Conservation (phyloP, 2,797 vertebrate genomes). For the Cheirogaleus major region DNA sequence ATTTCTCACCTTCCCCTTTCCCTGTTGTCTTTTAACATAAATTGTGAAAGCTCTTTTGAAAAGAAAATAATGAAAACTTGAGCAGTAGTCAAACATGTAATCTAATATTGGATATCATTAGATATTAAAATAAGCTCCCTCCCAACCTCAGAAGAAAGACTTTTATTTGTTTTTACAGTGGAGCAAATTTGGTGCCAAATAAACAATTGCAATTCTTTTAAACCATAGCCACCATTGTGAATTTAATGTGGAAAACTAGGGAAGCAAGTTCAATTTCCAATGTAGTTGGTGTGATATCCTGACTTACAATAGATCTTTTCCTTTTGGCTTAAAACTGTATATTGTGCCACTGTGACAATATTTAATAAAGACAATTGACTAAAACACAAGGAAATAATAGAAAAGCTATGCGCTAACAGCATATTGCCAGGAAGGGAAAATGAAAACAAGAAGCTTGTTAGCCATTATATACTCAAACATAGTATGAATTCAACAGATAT, state of each 20-base stretch:
- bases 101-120: conserved; percentile 31
- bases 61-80: conserved; percentile 57
- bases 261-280: conserved; percentile 55
- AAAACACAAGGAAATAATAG: conserved; percentile 64
- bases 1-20: conserved; percentile 7
- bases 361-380: conserved; percentile 63
- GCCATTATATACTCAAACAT: background rate
- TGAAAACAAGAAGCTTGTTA: conserved; percentile 23
- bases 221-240: conserved; percentile 42
- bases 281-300: conserved; percentile 57
- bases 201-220: conserved; percentile 53
- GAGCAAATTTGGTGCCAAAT: conserved; percentile 53
- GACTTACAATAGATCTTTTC: conserved; percentile 59
- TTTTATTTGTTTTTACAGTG: conserved; percentile 49
- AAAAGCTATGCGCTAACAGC: conserved; percentile 8
- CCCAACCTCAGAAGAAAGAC: conserved; percentile 17
- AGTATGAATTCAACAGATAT: background rate
- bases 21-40: conserved; percentile 47
- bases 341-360: conserved; percentile 52
- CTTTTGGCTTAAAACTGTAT: conserved; percentile 59
- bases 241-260: conserved; percentile 63
- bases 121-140: background rate
- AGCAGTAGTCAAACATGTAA: conserved; percentile 48
- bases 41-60: conserved; percentile 29
- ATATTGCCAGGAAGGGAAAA: conserved; percentile 52